Evolutionary conservation across 2,888 invertebrate genomes (phyloP).

Genomic region (Dysmachus trigonus): DNA sequence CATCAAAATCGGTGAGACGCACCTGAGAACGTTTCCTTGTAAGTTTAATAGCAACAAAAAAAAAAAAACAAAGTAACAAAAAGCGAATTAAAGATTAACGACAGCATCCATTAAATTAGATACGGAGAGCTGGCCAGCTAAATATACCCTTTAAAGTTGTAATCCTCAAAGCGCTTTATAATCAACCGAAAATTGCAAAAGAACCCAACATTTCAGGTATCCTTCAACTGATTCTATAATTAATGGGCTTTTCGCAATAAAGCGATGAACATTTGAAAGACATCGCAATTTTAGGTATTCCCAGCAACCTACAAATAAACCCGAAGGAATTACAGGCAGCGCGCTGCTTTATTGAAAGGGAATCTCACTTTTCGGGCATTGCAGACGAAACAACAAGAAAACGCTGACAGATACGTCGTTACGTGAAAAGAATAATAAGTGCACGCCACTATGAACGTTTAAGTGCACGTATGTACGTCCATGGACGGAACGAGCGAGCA

Average conservation of each 20-base stretch:
- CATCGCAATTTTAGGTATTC: neutral
- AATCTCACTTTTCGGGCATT: neutral
- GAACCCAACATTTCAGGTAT: neutral
- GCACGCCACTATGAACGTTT: neutral
- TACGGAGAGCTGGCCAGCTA: neutral
- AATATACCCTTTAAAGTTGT: neutral
- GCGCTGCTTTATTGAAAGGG: neutral
- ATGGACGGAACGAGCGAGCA: neutral
- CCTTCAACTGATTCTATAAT: neutral
- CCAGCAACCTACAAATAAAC: neutral
- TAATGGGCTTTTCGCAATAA: neutral
- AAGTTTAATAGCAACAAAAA: too few species aligned
- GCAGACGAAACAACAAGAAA: neutral
- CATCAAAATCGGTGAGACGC: too few species aligned
- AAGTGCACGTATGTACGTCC: neutral
- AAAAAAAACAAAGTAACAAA: neutral
- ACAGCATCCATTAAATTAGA: neutral
- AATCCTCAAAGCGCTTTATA: neutral
- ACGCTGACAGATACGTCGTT: neutral
- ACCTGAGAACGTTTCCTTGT: too few species aligned
- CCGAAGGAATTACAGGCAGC: neutral
- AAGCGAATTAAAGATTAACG: neutral
- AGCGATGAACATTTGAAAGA: neutral
- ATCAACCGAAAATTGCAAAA: neutral
- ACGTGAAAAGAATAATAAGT: neutral